Percentiles rank a stretch among this genome's conserved stretches.
Evolutionary conservation across 2,888 invertebrate genomes (phyloP).

Genomic region (Cephus pygmeus): DNA sequence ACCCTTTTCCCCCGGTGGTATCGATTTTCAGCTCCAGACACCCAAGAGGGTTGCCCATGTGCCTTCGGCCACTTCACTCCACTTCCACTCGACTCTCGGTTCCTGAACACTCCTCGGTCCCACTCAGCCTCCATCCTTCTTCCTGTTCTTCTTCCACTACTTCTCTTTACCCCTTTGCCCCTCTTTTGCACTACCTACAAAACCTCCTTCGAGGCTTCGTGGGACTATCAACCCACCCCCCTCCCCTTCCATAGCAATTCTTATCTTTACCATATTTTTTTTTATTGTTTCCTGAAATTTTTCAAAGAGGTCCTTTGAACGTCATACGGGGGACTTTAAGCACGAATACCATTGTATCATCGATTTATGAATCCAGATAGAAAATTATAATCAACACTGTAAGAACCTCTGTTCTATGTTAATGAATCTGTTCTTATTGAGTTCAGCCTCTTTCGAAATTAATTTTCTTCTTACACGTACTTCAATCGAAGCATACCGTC

Average conservation of each 20-base stretch:
- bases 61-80: constrained; percentile 57
- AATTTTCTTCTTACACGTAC: no score
- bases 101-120: constrained; percentile 27
- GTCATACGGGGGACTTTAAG: no score
- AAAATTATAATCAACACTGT: no score
- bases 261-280: constrained; percentile 14
- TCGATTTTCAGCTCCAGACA: constrained; percentile 63
- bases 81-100: constrained; percentile 55
- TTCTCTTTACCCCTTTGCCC: constrained; percentile 19
- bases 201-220: constrained; percentile 19
- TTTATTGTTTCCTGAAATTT: neutral
- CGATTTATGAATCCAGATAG: no score
- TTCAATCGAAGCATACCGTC: no score
- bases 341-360: no score
- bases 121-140: constrained; percentile 31
- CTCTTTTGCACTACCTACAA: constrained; percentile 9
- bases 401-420: no score
- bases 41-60: constrained; percentile 39
- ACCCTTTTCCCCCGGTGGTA: constrained; percentile 61
- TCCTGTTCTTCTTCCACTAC: constrained; percentile 19
- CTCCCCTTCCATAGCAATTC: constrained; percentile 28
- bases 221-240: constrained; percentile 8
- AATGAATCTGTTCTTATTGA: no score
- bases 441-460: no score
- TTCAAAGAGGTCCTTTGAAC: no score